Conservation (phyloP, 2,888 invertebrate genomes). For the Lamellibrachia satsuma region DNA sequence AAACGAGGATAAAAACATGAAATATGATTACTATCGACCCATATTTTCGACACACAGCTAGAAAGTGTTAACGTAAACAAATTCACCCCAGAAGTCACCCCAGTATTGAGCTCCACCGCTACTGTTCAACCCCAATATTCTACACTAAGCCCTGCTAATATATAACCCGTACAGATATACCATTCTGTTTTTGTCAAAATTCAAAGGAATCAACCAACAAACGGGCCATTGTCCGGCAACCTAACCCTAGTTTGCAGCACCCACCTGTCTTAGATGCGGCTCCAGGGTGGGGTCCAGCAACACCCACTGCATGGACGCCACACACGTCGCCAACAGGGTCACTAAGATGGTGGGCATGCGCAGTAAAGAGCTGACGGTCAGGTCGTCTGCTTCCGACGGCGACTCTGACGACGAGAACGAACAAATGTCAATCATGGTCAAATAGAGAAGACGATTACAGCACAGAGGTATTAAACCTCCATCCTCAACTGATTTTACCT, state of each 20-base stretch:
- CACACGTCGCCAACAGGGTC: slow-evolving; percentile 45
- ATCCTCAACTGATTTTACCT: no score
- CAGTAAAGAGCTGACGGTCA: slow-evolving; percentile 37
- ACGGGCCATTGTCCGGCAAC: background rate
- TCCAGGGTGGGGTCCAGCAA: slow-evolving; percentile 56
- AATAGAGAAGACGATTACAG: no score
- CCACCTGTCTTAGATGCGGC: slow-evolving; percentile 45
- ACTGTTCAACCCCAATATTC: no score
- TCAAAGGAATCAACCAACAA: background rate
- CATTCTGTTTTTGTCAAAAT: background rate
- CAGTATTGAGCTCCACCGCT: no score
- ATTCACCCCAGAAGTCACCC: no score
- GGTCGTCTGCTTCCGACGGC: slow-evolving; percentile 29
- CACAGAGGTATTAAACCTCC: no score
- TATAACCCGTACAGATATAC: background rate
- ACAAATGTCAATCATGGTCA: background rate
- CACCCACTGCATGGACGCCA: slow-evolving; percentile 57
- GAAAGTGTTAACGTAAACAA: no score
- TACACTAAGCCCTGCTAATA: no score
- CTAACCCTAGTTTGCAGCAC: no score
- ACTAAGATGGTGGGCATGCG: slow-evolving; percentile 46
- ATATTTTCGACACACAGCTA: no score
- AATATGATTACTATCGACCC: no score
- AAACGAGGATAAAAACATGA: no score
- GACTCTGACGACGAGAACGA: slow-evolving; percentile 31